Conservation (phyloP, 1,140 invertebrate genomes). For the Philotrypesis tridentata region DNA sequence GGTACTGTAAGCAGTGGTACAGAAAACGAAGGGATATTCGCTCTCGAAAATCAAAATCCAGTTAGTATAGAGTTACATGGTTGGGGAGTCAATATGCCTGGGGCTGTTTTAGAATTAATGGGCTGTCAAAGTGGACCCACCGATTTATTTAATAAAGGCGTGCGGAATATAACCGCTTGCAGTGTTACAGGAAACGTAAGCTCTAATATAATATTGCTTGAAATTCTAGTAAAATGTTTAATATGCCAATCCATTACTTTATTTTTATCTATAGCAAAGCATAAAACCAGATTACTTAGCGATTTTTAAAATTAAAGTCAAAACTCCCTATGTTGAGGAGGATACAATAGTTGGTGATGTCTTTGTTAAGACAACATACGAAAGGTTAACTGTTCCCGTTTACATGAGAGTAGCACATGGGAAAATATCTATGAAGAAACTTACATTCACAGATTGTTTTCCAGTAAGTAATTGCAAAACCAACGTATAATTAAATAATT, state of each 20-base stretch:
- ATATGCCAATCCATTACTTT: conserved; percentile 27
- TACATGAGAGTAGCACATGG: conserved; percentile 78
- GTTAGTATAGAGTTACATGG: conserved; percentile 80
- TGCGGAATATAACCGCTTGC: conserved; percentile 68
- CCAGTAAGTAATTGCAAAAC: conserved; percentile 79
- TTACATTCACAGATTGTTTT: conserved; percentile 87
- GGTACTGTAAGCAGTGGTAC: conserved; percentile 83
- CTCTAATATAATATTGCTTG: conserved; percentile 27
- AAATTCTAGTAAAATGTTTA: conserved; percentile 52
- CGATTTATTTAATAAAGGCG: conserved; percentile 66
- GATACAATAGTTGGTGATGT: conserved; percentile 80
- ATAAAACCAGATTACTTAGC: conserved; percentile 82
- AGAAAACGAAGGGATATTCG: conserved; percentile 80
- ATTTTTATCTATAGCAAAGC: conserved; percentile 64
- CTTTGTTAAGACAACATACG: conserved; percentile 83
- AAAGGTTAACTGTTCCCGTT: conserved; percentile 79
- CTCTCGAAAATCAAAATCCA: conserved; percentile 85
- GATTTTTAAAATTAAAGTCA: conserved; percentile 83
- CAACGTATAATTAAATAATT: neutral
- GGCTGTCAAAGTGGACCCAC: conserved; percentile 79
- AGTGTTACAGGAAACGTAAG: conserved; percentile 69
- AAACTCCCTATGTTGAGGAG: conserved; percentile 81
- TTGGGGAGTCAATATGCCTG: conserved; percentile 81
- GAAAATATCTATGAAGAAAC: conserved; percentile 77
- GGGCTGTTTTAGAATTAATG: conserved; percentile 79